A percentile compares a stretch with the other conserved stretches of the same genome.
Evolutionary conservation across 2,888 invertebrate species (phyloP).

Genomic region (Drosophila algonquin): DNA sequence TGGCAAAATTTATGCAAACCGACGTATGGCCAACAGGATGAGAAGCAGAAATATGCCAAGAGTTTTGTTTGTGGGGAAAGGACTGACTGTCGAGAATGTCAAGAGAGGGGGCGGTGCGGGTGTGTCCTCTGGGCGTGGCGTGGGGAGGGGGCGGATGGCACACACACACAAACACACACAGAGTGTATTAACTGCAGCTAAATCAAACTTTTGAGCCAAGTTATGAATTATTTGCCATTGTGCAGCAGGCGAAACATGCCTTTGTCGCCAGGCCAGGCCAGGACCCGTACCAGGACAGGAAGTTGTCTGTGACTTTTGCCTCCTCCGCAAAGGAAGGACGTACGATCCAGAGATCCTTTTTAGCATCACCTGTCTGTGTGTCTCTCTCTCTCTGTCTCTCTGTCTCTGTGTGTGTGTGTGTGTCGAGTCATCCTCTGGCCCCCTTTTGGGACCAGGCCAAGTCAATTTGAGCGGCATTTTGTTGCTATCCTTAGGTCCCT

Average conservation of each 20-base stretch:
- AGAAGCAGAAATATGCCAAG: slow-evolving; percentile 24
- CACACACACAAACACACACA: not conserved
- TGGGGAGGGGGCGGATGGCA: not conserved
- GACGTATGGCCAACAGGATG: slow-evolving; percentile 66
- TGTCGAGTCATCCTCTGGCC: slow-evolving; percentile 51
- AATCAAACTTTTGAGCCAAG: slow-evolving; percentile 76
- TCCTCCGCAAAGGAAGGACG: slow-evolving; percentile 2
- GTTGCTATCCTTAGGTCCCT: slow-evolving; percentile 23
- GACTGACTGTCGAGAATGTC: not conserved
- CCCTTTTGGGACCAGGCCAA: slow-evolving; percentile 49
- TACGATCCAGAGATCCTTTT: slow-evolving; percentile 27
- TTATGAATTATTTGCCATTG: slow-evolving; percentile 78
- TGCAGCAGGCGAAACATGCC: slow-evolving; percentile 73
- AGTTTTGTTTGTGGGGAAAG: slow-evolving; percentile 6
- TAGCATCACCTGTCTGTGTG: slow-evolving; percentile 47
- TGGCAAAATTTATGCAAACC: slow-evolving; percentile 69
- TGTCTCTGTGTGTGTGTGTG: too few relatives aligned
- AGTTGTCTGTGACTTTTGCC: slow-evolving; percentile 20
- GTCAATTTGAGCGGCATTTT: slow-evolving; percentile 67
- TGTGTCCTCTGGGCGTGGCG: not conserved
- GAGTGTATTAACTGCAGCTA: slow-evolving; percentile 76
- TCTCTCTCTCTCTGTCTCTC: too few relatives aligned
- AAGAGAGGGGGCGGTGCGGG: not conserved
- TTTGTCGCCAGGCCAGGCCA: slow-evolving; percentile 45
- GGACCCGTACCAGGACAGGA: not conserved